Conservation (phyloP, 1,140 invertebrate species). For the Papilio helenus region DNA sequence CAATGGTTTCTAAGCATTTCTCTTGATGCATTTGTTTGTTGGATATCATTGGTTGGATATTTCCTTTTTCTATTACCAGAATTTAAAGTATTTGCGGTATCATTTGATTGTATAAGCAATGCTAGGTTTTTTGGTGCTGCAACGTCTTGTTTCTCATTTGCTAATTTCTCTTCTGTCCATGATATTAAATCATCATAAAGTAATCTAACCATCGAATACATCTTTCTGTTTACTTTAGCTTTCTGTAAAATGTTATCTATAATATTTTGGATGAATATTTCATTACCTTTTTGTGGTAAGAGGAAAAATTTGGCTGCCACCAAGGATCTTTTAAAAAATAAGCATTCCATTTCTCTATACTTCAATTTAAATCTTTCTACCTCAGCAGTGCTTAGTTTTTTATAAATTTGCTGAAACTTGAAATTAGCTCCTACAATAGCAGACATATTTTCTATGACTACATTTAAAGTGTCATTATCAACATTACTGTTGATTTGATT, state of each 20-base stretch:
- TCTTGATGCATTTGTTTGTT: background rate
- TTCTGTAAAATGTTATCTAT: background rate
- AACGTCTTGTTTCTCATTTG: background rate
- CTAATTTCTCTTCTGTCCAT: background rate
- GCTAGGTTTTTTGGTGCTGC: background rate
- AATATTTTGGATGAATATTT: background rate
- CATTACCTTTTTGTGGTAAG: slow-evolving; percentile 22
- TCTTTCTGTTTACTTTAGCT: background rate
- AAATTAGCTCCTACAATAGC: background rate
- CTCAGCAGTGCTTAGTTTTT: background rate
- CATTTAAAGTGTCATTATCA: background rate
- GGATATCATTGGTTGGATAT: background rate
- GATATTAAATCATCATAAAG: background rate
- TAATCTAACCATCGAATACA: background rate
- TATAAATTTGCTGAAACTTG: background rate
- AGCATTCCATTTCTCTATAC: slow-evolving; percentile 18
- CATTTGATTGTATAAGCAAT: background rate
- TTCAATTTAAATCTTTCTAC: background rate
- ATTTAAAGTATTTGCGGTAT: background rate
- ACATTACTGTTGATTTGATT: background rate
- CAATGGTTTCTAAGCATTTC: slow-evolving; percentile 1
- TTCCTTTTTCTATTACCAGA: background rate
- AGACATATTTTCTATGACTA: background rate
- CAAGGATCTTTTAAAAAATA: slow-evolving; percentile 9
- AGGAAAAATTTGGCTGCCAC: background rate